A percentile compares a stretch with the other conserved stretches of the same genome.
These are phyloP conservation scores for Avahi laniger DNA, from an alignment of 2,797 vertebrate genomes.

Conservation along the genomic window DNA sequence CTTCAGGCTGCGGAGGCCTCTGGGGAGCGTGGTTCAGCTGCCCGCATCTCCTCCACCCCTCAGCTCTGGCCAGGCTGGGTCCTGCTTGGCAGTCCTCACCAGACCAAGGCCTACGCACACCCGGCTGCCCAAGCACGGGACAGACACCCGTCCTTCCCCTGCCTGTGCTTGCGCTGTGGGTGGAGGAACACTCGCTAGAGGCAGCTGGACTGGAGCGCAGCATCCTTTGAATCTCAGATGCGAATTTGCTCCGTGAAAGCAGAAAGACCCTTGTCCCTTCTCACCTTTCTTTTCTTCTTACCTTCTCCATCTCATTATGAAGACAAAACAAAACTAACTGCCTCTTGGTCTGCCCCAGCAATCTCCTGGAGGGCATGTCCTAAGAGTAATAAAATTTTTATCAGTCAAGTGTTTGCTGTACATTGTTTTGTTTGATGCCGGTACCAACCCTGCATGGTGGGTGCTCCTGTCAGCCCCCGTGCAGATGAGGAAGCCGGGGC, in stretches of 20 bases:
- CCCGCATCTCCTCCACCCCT: rapidly evolving
- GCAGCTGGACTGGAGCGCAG: background rate
- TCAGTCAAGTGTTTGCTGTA: background rate
- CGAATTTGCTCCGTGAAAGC: background rate
- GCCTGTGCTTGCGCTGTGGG: background rate
- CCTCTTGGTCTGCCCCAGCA: background rate
- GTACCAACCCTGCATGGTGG: too few relatives aligned
- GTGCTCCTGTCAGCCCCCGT: background rate
- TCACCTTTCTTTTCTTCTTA: background rate
- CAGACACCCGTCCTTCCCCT: background rate
- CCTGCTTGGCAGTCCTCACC: background rate
- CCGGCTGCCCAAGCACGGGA: background rate
- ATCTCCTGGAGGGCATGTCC: background rate
- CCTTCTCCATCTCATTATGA: background rate
- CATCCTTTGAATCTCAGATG: background rate
- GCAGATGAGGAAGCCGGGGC: background rate
- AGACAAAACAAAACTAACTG: background rate
- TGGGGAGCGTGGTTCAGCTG: background rate
- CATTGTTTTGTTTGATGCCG: background rate
- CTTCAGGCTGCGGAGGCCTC: background rate
- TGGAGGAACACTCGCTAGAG: background rate
- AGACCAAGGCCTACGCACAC: background rate
- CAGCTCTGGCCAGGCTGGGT: too few relatives aligned
- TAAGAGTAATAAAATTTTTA: background rate
- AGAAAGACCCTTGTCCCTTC: background rate